Base-by-base conservation (phyloP, 2,113 vertebrate genomes). In the Misgurnus mizolepis region DNA sequence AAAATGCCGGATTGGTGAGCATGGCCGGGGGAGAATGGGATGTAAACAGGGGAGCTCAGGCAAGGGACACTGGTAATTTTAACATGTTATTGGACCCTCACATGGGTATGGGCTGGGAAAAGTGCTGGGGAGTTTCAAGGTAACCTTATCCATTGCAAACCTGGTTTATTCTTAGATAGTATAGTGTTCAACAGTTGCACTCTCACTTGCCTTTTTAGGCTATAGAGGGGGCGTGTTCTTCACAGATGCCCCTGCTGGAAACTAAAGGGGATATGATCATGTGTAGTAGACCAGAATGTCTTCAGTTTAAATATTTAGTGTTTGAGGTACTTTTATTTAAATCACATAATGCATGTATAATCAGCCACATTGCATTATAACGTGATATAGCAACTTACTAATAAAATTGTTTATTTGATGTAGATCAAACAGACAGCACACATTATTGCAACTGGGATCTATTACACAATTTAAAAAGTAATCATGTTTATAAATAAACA, bases 111-210 rank as follows among this genome's bases (percentile, higher is more conserved):
- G 89, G 88, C 87, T 85, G 88, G 74, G 80, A 75, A 73, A 74
- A 87, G 84, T 67, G 81, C 76, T 82, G 84, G 79, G 84, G 72
- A 82, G 83, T 78, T 83, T 72, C 65, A 82, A 62, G 67, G 91
- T 93, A 93, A 94, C 90, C 85, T 79, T 82, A 94, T 86, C 89
- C 88, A 60, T 76, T 79, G 76, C 85, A 83, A 80, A 70, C 66
- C 72, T 15, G 14, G 86, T 90, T 92, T 94, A 94, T 93, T 93
- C 89, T 93, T 94, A 93, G 93, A 83, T 40, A 67, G 81, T 76
- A 86, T 68, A 85, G 74, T 61, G 74, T 79, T 40, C 78, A 83
- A 84, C 87, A 87, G 89, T 73, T 18, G 43, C 87, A 58, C 61
- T 87, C 82, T 62, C 68, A 8, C 88, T 87, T 85, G 80, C 92